Base-by-base conservation (phyloP, 2,113 vertebrate species). In the Ursus arctos region DNA sequence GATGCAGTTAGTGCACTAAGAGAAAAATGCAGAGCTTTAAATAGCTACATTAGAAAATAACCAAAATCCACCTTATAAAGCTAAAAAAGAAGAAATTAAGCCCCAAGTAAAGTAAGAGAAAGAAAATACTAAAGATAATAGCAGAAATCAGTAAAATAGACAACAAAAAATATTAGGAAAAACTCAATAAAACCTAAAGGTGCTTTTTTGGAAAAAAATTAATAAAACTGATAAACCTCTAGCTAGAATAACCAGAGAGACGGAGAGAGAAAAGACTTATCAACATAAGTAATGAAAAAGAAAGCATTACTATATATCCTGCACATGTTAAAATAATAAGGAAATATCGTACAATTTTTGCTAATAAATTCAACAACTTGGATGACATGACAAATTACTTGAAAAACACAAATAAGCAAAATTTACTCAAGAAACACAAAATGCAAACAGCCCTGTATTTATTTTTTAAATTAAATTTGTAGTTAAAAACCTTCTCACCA, bases 341-440 rank as follows among this genome's bases (percentile, higher is more conserved):
- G 10, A 16, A 76, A 28, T 74, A 83, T 51, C 26, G 31, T 55
- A 74, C 15, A 55, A 65, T 28, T 83, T 65, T 83, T 74, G 57
- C 71, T 63, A 89, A 74, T 26, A 15, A 90, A 65, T 55, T 74
- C 43, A 76, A 65, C 4, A 65, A 61, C 15, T 47, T 94, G 21
- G 47, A 53, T 76, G 71, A 77, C 49, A 77, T 7, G 7, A 90
- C 21, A 84, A 84, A 77, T 55, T 67, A 89, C 12, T 84, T 89
- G 21, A 57, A 76, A 84, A 7, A 77, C 24, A 91, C 8, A 77
- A 95, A 67, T 91, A 77, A 49, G 16, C 47, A 95, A 82, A 77
- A 57, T 57, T 65, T 85, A 91, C 80, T 77, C 69, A 57, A 65
- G 49, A 91, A 84, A 90, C 61, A 87, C 40, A 91, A 91, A 91